Evolutionary conservation across 2,797 vertebrate species (phyloP), one percentile per base, ranked within the genome.

Genomic region (Vireo griseus): DNA sequence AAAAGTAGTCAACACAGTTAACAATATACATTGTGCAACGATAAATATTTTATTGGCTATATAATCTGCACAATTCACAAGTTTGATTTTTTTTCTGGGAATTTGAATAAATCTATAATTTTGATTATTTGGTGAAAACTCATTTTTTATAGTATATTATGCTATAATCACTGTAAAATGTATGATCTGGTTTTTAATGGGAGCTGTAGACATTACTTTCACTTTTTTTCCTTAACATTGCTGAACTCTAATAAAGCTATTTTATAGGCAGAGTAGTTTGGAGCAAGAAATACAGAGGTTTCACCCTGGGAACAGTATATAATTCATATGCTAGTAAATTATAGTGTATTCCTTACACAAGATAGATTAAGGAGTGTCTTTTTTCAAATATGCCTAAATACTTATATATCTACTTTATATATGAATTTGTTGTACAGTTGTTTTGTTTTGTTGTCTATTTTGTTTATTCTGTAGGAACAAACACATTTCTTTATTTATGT

Each of bases 11-110:
- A 95, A 96, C 91, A 94, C 82, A 91, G 97, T 94, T 97, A 98
- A 95, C 89, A 96, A 94, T 95, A 93, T 75, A 96, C 73, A 86
- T 95, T 86, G 93, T 86, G 85, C 84, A 94, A 91, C 88, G 87
- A 96, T 96, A 97, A 97, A 97, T 97, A 97, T 97, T 98, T 98
- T 96, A 97, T 95, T 97, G 63, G 90, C 48, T 96, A 93, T 96
- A 93, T 96, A 97, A 97, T 97, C 93, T 93, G 71, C 61, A 84
- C 86, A 91, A 95, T 96, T 97, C 97, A 92, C 86, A 97, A 94
- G 90, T 95, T 95, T 96, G 92, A 90, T 94, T 97, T 97, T 96
- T 96, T 94, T 84, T 71, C 45, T 68, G 71, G 28, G 62, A 91
- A 85, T 85, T 92, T 95, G 94, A 95, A 90, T 90, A 96, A 97